Percentiles rank a stretch among this genome's conserved stretches.
Conservation (phyloP, 2,888 invertebrate species). For the Abscondita cerata region DNA sequence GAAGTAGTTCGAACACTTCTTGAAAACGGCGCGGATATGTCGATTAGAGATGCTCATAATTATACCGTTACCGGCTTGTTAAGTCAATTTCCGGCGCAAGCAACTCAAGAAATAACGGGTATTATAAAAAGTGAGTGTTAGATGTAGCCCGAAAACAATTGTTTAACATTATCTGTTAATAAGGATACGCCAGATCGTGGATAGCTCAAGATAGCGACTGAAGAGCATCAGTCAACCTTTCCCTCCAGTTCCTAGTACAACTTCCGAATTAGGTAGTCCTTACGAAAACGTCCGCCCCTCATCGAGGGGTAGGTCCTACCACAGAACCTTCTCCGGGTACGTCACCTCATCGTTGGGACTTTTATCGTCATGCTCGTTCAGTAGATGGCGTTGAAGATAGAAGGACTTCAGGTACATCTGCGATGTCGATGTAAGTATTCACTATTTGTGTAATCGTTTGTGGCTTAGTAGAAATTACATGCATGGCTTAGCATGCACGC, state of each 20-base stretch:
- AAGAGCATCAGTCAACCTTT: conserved; percentile 61
- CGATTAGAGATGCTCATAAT: conserved; percentile 78
- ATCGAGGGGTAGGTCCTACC: conserved; percentile 57
- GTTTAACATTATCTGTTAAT: background rate
- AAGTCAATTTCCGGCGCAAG: conserved; percentile 87
- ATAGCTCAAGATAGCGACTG: conserved; percentile 55
- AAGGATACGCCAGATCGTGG: conserved; percentile 49
- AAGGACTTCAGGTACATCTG: conserved; percentile 65
- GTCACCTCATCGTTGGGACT: conserved; percentile 63
- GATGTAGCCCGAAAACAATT: background rate
- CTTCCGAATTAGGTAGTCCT: conserved; percentile 68
- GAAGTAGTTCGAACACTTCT: conserved; percentile 85
- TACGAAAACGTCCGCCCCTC: conserved; percentile 68
- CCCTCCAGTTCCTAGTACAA: conserved; percentile 71
- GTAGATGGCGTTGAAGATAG: conserved; percentile 61
- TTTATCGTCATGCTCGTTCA: conserved; percentile 60
- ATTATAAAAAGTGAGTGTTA: conserved; percentile 78
- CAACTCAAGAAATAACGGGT: conserved; percentile 84
- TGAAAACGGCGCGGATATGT: conserved; percentile 81
- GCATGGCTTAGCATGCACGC: conserved; percentile 45
- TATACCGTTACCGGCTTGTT: conserved; percentile 88
- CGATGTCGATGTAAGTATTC: conserved; percentile 65
- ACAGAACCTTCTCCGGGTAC: conserved; percentile 64
- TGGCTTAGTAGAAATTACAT: conserved; percentile 15
- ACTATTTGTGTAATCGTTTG: conserved; percentile 2